Conservation (phyloP, 2,797 vertebrate genomes). For the Chaetophractus vellerosus region DNA sequence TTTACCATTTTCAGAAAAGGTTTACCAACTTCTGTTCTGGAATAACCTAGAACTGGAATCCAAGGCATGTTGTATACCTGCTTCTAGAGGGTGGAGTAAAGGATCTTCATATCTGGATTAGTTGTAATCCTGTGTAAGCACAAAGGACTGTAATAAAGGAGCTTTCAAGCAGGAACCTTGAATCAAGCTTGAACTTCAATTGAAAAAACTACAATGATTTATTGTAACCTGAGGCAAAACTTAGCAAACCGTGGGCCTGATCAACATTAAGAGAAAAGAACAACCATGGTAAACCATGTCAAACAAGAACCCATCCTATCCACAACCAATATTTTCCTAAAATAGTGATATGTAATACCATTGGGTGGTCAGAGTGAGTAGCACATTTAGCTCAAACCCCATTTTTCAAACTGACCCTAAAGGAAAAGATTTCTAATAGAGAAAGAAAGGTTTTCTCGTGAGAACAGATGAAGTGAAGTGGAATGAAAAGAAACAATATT, state of each 20-base stretch:
- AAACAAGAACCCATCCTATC: neutral
- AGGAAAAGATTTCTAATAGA: neutral
- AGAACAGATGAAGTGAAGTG: neutral
- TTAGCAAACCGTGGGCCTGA: neutral
- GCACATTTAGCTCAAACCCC: neutral
- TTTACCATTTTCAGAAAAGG: neutral
- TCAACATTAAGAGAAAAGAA: neutral
- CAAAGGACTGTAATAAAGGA: neutral
- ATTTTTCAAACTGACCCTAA: neutral
- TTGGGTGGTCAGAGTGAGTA: neutral
- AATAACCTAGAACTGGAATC: constrained; percentile 40
- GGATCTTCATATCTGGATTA: neutral
- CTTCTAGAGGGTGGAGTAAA: neutral
- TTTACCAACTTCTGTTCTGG: neutral
- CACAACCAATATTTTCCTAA: constrained; percentile 7
- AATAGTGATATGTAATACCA: neutral
- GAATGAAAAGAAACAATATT: neutral
- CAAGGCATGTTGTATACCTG: neutral
- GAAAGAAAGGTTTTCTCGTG: neutral
- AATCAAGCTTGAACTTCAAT: neutral
- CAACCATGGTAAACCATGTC: neutral
- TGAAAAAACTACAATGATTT: neutral
- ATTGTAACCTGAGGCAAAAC: constrained; percentile 1
- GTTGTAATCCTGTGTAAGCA: neutral
- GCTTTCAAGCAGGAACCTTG: neutral